Conservation (phyloP, 2,888 invertebrate genomes). For the Tinea semifulvella region DNA sequence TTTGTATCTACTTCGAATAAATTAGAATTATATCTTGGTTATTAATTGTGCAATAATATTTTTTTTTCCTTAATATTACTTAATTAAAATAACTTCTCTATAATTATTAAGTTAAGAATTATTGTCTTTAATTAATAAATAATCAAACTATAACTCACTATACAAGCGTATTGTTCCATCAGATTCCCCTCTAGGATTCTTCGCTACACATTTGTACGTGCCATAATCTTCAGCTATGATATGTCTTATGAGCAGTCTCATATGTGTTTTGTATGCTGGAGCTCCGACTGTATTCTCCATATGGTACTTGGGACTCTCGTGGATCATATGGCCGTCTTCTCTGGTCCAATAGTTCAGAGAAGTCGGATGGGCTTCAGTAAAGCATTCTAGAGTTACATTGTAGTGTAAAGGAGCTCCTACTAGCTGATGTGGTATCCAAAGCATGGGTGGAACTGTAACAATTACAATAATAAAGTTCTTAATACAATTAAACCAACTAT, state of each 20-base stretch:
- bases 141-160: slow-evolving; percentile 69
- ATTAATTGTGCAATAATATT: no score
- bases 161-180: slow-evolving; percentile 89
- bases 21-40: no score
- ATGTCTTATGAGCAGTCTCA: slow-evolving; percentile 83
- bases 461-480: no score
- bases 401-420: slow-evolving; percentile 86
- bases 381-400: slow-evolving; percentile 87
- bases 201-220: slow-evolving; percentile 87
- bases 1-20: no score
- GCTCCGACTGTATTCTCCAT: slow-evolving; percentile 75
- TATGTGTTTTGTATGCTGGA: slow-evolving; percentile 86
- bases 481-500: no score
- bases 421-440: slow-evolving; percentile 90
- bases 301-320: slow-evolving; percentile 83
- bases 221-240: slow-evolving; percentile 85
- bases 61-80: background rate
- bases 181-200: slow-evolving; percentile 90
- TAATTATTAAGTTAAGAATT: background rate
- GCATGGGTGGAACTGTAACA: slow-evolving; percentile 93
- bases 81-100: background rate
- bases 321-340: slow-evolving; percentile 89
- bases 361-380: slow-evolving; percentile 90
- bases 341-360: slow-evolving; percentile 92
- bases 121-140: slow-evolving; percentile 18